phyloP scores from a whole-genome alignment of 2,113 vertebrate genomes.

The Notothenia coriiceps region DNA sequence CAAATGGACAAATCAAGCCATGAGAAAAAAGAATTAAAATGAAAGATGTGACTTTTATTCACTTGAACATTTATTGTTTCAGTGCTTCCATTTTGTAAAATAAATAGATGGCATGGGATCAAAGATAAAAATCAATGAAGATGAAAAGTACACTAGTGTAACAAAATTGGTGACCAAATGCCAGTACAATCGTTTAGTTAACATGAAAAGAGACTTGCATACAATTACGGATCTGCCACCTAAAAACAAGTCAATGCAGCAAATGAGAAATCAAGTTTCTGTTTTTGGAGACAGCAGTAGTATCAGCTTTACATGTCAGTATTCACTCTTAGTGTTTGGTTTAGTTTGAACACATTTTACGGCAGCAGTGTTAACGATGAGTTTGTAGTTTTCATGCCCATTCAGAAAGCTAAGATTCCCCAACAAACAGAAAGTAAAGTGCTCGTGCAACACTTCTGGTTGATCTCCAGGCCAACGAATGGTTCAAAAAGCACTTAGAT shows the following conservation, averaged over 20 bases:
- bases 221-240: conserved; percentile 65
- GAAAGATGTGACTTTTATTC: conserved; percentile 82
- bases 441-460: conserved; percentile 83
- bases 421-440: conserved; percentile 79
- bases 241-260: conserved; percentile 72
- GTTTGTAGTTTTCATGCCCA: conserved; percentile 30
- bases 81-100: conserved; percentile 88
- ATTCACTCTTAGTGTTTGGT: conserved; percentile 63
- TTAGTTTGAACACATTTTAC: conserved; percentile 40
- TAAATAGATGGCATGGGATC: conserved; percentile 93
- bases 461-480: conserved; percentile 73
- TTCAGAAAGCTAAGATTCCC: conserved; percentile 33
- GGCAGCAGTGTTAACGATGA: conserved; percentile 57
- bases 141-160: conserved; percentile 85
- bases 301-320: conserved; percentile 62
- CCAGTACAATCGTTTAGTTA: conserved; percentile 86
- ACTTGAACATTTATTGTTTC: conserved; percentile 89
- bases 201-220: conserved; percentile 80
- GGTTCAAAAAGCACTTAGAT: conserved; percentile 73
- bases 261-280: conserved; percentile 76
- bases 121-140: conserved; percentile 86
- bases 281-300: conserved; percentile 81
- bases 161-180: conserved; percentile 82
- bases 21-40: conserved; percentile 68
- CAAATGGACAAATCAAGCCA: conserved; percentile 62